Evolutionary conservation across 2,797 vertebrate genomes (phyloP).

Genomic region (Lagorchestes hirsutus): DNA sequence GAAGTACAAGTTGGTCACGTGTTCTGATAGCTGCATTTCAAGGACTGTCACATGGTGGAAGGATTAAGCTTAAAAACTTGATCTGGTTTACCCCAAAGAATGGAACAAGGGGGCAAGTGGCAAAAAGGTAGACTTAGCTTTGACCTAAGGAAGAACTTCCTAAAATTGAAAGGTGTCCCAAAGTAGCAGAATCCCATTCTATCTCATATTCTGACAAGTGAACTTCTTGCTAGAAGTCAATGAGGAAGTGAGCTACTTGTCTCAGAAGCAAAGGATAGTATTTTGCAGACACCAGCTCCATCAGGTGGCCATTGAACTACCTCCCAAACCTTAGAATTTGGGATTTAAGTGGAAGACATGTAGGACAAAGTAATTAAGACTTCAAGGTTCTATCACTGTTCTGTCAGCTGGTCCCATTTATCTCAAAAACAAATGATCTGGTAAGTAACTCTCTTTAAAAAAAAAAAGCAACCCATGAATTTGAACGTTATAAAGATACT

Average conservation of each 20-base stretch:
- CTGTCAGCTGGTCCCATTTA: background rate
- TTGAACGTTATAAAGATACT: background rate
- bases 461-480: background rate
- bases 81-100: background rate
- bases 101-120: background rate
- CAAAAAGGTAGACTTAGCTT: background rate
- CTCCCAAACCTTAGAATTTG: background rate
- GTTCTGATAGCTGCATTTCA: background rate
- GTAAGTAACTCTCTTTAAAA: constrained; percentile 20
- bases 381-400: background rate
- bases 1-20: background rate
- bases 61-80: background rate
- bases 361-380: constrained; percentile 13
- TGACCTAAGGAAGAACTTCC: background rate
- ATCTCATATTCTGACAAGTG: background rate
- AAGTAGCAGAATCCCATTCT: background rate
- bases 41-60: background rate
- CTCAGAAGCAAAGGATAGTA: background rate
- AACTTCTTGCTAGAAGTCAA: background rate
- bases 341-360: background rate
- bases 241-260: background rate
- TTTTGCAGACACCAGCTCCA: background rate
- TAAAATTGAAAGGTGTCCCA: background rate
- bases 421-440: constrained; percentile 14
- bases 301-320: background rate